Conservation (phyloP, 2,888 invertebrate species). For the Andrena dorsata region DNA sequence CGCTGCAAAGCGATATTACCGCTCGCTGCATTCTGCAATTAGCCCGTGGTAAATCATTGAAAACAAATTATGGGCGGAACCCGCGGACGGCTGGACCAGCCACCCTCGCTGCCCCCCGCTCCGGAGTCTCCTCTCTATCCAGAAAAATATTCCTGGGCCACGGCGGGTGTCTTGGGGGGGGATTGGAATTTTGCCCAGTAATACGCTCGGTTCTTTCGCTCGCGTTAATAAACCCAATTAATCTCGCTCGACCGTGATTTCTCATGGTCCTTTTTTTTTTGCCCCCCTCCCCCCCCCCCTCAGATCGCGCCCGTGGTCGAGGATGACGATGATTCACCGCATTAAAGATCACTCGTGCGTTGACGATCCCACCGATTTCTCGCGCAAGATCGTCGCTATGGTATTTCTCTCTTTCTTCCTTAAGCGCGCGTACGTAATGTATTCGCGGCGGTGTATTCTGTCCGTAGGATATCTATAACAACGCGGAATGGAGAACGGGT, state of each 20-base stretch:
- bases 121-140: conserved; percentile 26
- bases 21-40: conserved; percentile 84
- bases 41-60: conserved; percentile 85
- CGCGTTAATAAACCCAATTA: conserved; percentile 61
- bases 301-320: neutral
- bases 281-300: no score
- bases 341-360: conserved; percentile 49
- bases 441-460: conserved; percentile 39
- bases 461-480: conserved; percentile 9
- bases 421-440: conserved; percentile 12
- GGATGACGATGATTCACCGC: conserved; percentile 38
- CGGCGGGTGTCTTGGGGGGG: conserved; percentile 20
- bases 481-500: neutral
- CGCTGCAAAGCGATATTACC: conserved; percentile 77
- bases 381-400: neutral
- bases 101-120: neutral
- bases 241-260: conserved; percentile 51
- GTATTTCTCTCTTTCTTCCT: neutral
- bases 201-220: conserved; percentile 26
- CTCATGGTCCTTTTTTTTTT: conserved; percentile 30
- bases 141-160: conserved; percentile 56
- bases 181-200: conserved; percentile 48
- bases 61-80: conserved; percentile 83
- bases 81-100: conserved; percentile 43
- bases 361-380: conserved; percentile 39